Percentiles rank a stretch among this genome's conserved stretches.
These are phyloP conservation scores for Candidula unifasciata DNA, from an alignment of 2,888 invertebrate species.

Conservation along the genomic window DNA sequence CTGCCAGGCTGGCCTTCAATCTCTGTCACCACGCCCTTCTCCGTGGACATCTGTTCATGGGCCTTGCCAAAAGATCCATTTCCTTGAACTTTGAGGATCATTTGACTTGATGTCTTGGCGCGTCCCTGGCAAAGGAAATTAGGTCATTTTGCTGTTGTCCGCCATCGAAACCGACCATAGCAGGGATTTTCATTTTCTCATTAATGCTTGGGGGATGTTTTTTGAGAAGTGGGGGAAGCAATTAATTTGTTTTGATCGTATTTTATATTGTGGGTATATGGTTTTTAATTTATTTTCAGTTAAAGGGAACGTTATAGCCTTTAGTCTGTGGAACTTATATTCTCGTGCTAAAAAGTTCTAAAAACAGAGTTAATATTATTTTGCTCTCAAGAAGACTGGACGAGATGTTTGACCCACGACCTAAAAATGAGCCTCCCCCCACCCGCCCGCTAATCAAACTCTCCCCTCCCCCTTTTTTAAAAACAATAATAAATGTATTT, in stretches of 20 bases:
- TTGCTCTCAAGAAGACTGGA: too few relatives aligned
- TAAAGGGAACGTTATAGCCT: too few relatives aligned
- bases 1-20: constrained; percentile 3
- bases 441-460: too few relatives aligned
- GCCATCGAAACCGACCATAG: background rate
- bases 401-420: too few relatives aligned
- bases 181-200: background rate
- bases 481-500: too few relatives aligned
- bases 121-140: background rate
- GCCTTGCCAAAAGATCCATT: background rate
- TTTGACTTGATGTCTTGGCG: constrained; percentile 18
- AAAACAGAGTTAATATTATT: too few relatives aligned
- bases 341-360: too few relatives aligned
- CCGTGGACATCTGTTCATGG: constrained; percentile 33
- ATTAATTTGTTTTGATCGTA: constrained; percentile 16
- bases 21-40: constrained; percentile 27
- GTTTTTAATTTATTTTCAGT: background rate
- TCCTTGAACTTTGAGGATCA: constrained; percentile 15
- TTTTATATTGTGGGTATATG: background rate
- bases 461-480: too few relatives aligned
- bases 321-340: too few relatives aligned
- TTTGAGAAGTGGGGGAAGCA: background rate
- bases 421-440: too few relatives aligned
- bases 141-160: constrained; percentile 26
- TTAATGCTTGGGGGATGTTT: background rate